Percentiles rank a stretch among this genome's conserved stretches.
Conservation (phyloP, 1,140 invertebrate species). For the Ips nitidus region DNA sequence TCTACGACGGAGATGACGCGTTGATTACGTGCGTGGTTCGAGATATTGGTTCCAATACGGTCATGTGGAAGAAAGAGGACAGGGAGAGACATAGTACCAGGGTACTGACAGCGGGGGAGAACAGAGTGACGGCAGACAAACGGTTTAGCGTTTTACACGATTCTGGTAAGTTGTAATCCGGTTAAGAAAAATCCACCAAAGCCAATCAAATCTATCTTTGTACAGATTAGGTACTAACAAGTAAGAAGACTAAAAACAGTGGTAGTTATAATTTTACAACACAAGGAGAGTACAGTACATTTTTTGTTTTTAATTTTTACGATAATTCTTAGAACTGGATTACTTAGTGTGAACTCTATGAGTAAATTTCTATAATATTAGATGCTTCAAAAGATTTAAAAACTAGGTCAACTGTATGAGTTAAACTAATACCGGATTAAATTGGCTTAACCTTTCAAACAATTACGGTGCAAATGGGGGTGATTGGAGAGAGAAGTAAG, state of each 20-base stretch:
- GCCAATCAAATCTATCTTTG: background rate
- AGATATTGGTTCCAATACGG: slow-evolving; percentile 64
- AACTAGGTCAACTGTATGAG: no score
- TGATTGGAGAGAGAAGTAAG: no score
- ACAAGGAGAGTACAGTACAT: no score
- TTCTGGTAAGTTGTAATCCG: slow-evolving; percentile 56
- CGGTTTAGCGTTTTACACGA: slow-evolving; percentile 73
- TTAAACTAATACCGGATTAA: no score
- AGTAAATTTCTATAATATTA: no score
- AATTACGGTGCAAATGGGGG: no score
- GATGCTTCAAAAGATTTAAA: no score
- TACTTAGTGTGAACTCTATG: no score
- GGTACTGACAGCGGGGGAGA: slow-evolving; percentile 73
- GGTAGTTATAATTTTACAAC: background rate
- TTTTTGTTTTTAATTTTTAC: no score
- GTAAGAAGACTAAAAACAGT: background rate
- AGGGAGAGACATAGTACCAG: slow-evolving; percentile 57
- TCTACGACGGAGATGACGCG: slow-evolving; percentile 71
- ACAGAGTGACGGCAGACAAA: slow-evolving; percentile 69
- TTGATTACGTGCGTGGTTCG: slow-evolving; percentile 75
- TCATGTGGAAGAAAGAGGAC: slow-evolving; percentile 71
- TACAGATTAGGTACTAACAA: background rate
- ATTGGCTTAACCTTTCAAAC: no score
- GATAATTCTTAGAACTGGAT: no score
- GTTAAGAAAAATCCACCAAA: background rate